These are phyloP conservation scores for Sylvia atricapilla DNA, from an alignment of 2,113 vertebrate genomes.

Conservation along the genomic window DNA sequence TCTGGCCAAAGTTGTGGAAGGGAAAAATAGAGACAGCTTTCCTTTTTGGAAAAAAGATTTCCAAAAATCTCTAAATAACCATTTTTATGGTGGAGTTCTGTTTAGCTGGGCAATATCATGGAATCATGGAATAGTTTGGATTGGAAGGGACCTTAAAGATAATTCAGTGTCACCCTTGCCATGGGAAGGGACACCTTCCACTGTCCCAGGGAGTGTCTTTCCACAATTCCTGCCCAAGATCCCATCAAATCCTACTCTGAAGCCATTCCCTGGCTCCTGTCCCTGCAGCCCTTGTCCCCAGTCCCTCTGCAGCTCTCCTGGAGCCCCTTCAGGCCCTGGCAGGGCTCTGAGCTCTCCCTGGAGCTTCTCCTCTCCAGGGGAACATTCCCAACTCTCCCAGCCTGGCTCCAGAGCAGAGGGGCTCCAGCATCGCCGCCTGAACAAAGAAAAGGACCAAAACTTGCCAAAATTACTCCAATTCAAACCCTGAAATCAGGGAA, in stretches of 20 bases:
- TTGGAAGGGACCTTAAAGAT: fast-evolving
- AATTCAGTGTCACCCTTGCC: too few relatives aligned
- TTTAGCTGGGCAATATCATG: neutral
- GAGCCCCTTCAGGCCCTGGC: neutral
- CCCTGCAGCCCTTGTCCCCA: neutral
- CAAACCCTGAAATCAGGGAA: too few relatives aligned
- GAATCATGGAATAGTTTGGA: neutral
- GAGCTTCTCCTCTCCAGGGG: neutral
- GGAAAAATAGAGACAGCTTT: neutral
- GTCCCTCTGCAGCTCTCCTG: neutral
- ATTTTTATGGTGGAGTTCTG: neutral
- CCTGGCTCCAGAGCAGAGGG: neutral
- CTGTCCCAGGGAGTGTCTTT: too few relatives aligned
- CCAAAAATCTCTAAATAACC: neutral
- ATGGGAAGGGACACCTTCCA: too few relatives aligned
- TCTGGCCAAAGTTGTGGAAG: neutral
- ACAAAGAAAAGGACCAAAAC: too few relatives aligned
- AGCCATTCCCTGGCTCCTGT: neutral
- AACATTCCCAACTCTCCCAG: neutral
- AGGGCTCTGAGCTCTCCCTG: neutral
- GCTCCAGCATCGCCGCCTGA: too few relatives aligned
- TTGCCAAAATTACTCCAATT: too few relatives aligned
- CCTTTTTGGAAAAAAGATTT: neutral
- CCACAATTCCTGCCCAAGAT: neutral
- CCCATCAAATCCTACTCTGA: neutral